Conservation (phyloP, 1,140 invertebrate genomes). For the Diprion similis region DNA sequence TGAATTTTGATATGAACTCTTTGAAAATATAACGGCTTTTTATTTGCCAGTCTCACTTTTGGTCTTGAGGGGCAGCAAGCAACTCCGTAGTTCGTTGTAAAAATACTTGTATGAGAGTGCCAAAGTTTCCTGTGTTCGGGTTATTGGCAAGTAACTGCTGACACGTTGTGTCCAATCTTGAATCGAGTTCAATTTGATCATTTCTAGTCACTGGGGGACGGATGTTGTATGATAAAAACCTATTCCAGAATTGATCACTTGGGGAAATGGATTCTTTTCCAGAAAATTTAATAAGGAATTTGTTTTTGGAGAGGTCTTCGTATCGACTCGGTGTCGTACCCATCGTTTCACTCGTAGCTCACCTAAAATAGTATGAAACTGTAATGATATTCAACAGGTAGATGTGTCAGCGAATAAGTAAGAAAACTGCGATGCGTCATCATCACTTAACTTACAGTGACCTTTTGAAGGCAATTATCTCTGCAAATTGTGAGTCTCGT, state of each 20-base stretch:
- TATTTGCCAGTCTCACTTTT: constrained; percentile 72
- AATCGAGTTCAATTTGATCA: constrained; percentile 72
- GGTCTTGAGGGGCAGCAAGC: constrained; percentile 80
- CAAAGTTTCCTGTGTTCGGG: constrained; percentile 84
- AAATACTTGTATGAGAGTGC: constrained; percentile 85
- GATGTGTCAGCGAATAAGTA: no score
- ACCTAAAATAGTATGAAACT: no score
- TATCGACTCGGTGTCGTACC: constrained; percentile 85
- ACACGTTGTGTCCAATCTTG: constrained; percentile 75
- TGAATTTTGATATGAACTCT: constrained; percentile 22
- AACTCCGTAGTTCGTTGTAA: constrained; percentile 80
- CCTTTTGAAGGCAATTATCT: no score
- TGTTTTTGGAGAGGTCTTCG: constrained; percentile 82
- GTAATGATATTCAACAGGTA: no score
- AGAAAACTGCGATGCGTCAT: no score
- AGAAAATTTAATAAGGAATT: constrained; percentile 79
- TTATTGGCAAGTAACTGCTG: constrained; percentile 82
- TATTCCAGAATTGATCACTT: constrained; percentile 95
- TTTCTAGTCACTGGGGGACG: constrained; percentile 77
- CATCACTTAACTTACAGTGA: no score
- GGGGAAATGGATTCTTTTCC: constrained; percentile 79
- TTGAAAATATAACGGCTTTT: constrained; percentile 19
- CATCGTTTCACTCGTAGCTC: constrained; percentile 64
- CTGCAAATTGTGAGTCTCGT: no score
- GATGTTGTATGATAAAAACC: constrained; percentile 90